phyloP scores from a whole-genome alignment of 2,113 vertebrate species.

The Toxostoma redivivum region DNA sequence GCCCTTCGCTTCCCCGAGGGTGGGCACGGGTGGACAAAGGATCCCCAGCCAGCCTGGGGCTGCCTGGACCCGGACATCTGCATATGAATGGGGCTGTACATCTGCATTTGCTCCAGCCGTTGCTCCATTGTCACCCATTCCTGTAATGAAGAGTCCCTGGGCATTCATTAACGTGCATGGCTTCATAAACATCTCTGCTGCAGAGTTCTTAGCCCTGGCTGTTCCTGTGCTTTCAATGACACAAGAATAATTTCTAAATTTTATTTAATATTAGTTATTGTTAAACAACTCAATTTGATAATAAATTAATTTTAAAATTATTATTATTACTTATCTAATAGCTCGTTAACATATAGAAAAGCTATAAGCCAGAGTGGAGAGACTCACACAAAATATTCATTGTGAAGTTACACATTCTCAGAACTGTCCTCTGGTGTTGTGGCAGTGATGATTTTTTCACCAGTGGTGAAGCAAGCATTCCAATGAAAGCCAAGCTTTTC shows the following conservation, averaged over 20 bases:
- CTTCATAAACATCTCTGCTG: not conserved
- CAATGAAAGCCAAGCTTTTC: not conserved
- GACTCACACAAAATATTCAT: not conserved
- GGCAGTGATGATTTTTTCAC: not conserved
- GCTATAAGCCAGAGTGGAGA: not conserved
- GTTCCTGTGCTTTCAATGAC: rapidly evolving
- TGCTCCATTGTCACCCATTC: not conserved
- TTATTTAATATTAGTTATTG: not conserved
- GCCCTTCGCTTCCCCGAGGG: not conserved
- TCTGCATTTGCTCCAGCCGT: not conserved
- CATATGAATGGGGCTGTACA: conserved; percentile 26
- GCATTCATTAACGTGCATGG: not conserved
- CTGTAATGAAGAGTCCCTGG: not conserved
- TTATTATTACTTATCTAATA: not conserved
- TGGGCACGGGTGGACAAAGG: not conserved
- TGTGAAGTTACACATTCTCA: not conserved
- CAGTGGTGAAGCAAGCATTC: not conserved
- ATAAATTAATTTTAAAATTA: not conserved
- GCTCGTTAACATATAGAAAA: not conserved
- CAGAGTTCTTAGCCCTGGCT: rapidly evolving
- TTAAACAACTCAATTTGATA: not conserved
- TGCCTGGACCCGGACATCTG: not conserved
- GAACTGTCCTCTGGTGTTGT: not conserved
- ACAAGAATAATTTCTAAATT: rapidly evolving
- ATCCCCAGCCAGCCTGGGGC: not conserved